Base-by-base conservation (phyloP, 2,113 vertebrate species). In the Rhinolophus ferrumequinum region DNA sequence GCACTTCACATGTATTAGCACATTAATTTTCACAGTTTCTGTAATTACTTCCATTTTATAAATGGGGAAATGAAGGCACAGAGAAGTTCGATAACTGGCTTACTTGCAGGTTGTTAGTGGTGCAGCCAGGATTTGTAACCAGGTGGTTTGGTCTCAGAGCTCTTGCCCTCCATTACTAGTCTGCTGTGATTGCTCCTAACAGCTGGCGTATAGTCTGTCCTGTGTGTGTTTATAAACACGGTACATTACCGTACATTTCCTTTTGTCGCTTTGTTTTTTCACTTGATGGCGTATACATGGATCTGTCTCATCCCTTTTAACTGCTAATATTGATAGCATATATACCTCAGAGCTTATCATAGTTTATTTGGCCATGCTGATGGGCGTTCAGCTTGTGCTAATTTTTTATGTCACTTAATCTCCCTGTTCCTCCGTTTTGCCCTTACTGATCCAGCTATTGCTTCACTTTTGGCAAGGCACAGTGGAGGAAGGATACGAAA, bases 231-330 rank as follows among this genome's bases (percentile, higher is more conserved):
- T 96, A 28, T 84, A 81, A 70, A 81, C 64, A 41, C 44, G 47
- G 14, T 8, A 30, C 13, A 33, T 30, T 58, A 22, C 14, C 79
- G 13, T 56, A 22, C 67, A 62, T 73, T 77, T 90, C 12, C 30
- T 93, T 95, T 86, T 84, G 24, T 90, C 92, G 86, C 26, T 60
- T 96, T 84, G 82, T 95, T 81, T 90, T 82, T 66, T 35, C 14
- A 44, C 28, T 93, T 19, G 90, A 22, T 7, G 77, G 5, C 82
- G 87, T 85, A 28, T 60, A 77, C 84, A 54, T 56, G 13, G 41
- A 8, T 81, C 28, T 92, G 0, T 81, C 47, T 82, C 28, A 58
- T 88, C 69, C 72, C 50, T 90, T 69, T 62, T 72, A 79, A 84
- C 41, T 95, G 77, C 77, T 93, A 88, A 72, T 72, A 73, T 62